phyloP scores from a whole-genome alignment of 2,113 vertebrate species.

The Dryoscopus gambensis region DNA sequence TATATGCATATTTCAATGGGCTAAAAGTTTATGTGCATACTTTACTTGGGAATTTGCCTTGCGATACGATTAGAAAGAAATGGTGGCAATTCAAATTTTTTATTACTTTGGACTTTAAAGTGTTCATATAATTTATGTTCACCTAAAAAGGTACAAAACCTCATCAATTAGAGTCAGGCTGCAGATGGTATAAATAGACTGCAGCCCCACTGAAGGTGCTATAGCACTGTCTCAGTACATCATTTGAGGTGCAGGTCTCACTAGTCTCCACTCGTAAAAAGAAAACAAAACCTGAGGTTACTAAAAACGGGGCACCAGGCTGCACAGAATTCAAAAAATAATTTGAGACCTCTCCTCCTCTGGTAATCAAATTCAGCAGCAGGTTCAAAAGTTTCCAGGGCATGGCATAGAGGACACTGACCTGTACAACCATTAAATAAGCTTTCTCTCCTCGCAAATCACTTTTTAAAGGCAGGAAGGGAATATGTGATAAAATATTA shows the following conservation, averaged over 20 bases:
- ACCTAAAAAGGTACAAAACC: conserved; percentile 24
- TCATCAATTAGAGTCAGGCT: neutral
- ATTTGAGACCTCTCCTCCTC: neutral
- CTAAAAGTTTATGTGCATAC: conserved; percentile 55
- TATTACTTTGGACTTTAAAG: conserved; percentile 32
- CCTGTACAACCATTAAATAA: neutral
- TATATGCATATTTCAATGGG: conserved; percentile 56
- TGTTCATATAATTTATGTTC: conserved; percentile 36
- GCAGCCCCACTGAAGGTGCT: neutral
- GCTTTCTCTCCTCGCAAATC: neutral
- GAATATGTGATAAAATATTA: conserved; percentile 1
- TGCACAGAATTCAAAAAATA: neutral
- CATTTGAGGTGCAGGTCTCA: neutral
- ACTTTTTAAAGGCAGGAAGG: neutral
- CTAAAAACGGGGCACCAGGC: neutral
- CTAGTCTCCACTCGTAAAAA: neutral
- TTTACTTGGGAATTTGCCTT: conserved; percentile 34
- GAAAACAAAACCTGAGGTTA: neutral
- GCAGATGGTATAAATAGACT: neutral
- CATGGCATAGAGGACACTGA: neutral
- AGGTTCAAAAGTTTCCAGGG: neutral
- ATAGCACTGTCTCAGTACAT: neutral
- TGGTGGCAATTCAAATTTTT: conserved; percentile 34
- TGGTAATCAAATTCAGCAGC: neutral
- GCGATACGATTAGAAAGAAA: conserved; percentile 29